Base-by-base conservation (phyloP, 1,140 invertebrate genomes). In the Pseudomyrmex pallidus region DNA sequence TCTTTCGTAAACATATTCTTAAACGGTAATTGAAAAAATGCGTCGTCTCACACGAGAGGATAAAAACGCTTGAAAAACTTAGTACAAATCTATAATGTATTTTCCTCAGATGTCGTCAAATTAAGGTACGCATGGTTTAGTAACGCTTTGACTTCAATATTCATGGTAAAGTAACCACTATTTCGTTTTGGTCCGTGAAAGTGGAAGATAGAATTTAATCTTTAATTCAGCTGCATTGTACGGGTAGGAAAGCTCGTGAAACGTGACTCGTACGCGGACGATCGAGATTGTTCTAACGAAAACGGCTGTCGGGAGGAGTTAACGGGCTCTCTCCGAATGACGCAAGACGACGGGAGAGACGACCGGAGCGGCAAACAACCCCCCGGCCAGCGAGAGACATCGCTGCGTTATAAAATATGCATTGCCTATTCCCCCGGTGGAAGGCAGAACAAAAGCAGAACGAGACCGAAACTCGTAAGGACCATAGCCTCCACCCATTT, bases 331-430 rank as follows among this genome's bases (percentile, higher is more conserved):
- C 15, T 5, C 10, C 35, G 22, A n/a, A 70, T 59, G 44, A 80
- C 44, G 66, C 20, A 44, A 80, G 54, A 22, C 10, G 9, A 35
- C 5, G 35, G 5, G 35, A 35, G 15, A 35, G 22, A 48, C 20
- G 66, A 54, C 12, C 2, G n/a, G 13, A 15, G 25, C 7, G 59
- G 56, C 8, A 68, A 22, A 35, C 64, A 74, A 20, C 46, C 35
- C 57, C 57, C 50, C 13, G 66, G 62, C 52, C 50, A 57, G 50
- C 54, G 68, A 87, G 72, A 87, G 82, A 90, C 84, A 87, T 88
- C 68, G 85, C 82, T 68, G 83, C 83, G 83, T 90, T 87, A 91
- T 93, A 92, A 93, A 93, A 93, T 93, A 93, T 93, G 91, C 90
- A 93, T 92, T 91, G 88, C 87, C 90, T 90, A 92, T 93, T 92